Evolutionary conservation across 2,888 invertebrate genomes (phyloP).

Genomic region (Caenorhabditis sp.): DNA sequence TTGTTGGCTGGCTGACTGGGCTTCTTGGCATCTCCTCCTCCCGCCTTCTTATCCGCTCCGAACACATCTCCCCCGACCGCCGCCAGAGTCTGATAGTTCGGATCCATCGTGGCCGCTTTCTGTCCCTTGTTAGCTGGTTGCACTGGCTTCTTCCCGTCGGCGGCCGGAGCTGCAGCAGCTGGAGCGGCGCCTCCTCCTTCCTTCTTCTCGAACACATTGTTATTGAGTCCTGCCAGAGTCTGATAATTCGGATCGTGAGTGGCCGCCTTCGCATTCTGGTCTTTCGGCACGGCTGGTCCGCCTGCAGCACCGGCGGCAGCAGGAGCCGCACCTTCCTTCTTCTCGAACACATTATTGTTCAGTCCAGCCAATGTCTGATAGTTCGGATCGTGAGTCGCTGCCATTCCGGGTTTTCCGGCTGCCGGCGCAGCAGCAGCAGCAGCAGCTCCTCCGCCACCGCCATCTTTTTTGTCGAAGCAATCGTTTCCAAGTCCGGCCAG

Average conservation of each 20-base stretch:
- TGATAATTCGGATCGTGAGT: conserved; percentile 33
- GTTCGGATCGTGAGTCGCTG: neutral
- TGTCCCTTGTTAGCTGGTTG: too few species aligned
- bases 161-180: too few species aligned
- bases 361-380: conserved; percentile 36
- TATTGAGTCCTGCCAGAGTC: conserved; percentile 17
- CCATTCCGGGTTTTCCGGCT: too few species aligned
- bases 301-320: too few species aligned
- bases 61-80: conserved; percentile 29
- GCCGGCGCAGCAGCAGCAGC: too few species aligned
- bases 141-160: too few species aligned
- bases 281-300: too few species aligned
- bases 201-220: too few species aligned
- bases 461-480: neutral
- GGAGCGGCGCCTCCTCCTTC: too few species aligned
- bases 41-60: conserved; percentile 24
- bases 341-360: conserved; percentile 27
- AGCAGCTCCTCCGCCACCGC: too few species aligned
- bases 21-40: conserved; percentile 24
- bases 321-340: too few species aligned
- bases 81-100: neutral
- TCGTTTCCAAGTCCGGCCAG: neutral
- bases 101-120: too few species aligned
- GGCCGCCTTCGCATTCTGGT: conserved; percentile 6
- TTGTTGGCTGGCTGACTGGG: conserved; percentile 34